A percentile compares a stretch with the other conserved stretches of the same genome.
phyloP scores from a whole-genome alignment of 2,797 vertebrate species.

The Gallinago solitaria region DNA sequence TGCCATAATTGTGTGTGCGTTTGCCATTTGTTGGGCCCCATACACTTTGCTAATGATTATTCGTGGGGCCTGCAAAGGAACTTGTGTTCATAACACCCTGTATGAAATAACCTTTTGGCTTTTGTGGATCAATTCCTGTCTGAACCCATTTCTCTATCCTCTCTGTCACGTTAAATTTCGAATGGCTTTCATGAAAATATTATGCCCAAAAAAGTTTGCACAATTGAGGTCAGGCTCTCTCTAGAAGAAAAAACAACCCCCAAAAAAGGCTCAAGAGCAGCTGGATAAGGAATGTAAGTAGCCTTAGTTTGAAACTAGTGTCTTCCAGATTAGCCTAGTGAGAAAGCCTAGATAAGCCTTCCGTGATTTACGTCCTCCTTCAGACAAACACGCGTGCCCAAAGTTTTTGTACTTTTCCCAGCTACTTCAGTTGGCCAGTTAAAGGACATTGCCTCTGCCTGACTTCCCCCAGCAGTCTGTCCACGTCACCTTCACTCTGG shows the following conservation, averaged over 20 bases:
- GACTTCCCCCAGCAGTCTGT: not conserved
- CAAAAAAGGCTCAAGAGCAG: not conserved
- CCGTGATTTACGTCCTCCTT: not conserved
- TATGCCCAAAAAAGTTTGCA: conserved; percentile 70
- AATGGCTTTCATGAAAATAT: conserved; percentile 85
- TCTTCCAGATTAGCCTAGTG: not conserved
- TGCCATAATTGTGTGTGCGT: conserved; percentile 84
- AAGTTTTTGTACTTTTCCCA: not conserved
- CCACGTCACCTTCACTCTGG: not conserved
- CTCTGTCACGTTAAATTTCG: conserved; percentile 88
- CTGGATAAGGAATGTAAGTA: not conserved
- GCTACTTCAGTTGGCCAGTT: not conserved
- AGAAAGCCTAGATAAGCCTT: not conserved
- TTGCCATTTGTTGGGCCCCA: conserved; percentile 88
- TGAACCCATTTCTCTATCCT: conserved; percentile 89
- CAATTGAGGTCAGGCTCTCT: not conserved
- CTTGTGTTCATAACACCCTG: conserved; percentile 76
- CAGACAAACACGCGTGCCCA: not conserved
- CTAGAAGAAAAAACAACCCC: not conserved
- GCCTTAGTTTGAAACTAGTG: not conserved
- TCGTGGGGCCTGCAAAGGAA: conserved; percentile 78
- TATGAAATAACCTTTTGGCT: conserved; percentile 90
- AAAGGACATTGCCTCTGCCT: not conserved
- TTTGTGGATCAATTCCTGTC: conserved; percentile 88
- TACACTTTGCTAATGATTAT: conserved; percentile 88